phyloP scores from a whole-genome alignment of 2,113 vertebrate species.

The Antechinus stuartii region DNA sequence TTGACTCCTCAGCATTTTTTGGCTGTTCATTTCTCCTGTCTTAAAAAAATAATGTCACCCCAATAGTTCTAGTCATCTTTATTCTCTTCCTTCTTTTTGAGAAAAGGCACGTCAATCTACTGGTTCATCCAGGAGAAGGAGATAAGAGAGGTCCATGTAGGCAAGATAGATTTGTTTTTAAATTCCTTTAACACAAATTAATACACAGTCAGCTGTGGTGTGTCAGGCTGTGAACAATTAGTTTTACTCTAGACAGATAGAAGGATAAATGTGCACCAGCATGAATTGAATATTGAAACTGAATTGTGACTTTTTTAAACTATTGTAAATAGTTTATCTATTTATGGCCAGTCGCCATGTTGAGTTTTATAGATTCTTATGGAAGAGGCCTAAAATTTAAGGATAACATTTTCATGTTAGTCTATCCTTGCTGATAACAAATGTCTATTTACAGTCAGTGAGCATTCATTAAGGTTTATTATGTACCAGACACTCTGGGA shows the following conservation, averaged over 20 bases:
- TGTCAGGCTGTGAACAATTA: background rate
- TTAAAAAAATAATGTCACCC: background rate
- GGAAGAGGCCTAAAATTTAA: background rate
- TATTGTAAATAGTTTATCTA: background rate
- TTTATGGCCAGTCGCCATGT: background rate
- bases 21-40: background rate
- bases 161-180: background rate
- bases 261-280: constrained; percentile 17
- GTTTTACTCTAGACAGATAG: constrained; percentile 30
- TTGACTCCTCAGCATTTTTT: background rate
- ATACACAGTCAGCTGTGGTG: background rate
- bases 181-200: constrained; percentile 23
- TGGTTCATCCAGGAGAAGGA: background rate
- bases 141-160: background rate
- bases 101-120: background rate
- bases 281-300: background rate
- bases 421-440: background rate
- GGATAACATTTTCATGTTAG: background rate
- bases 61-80: constrained; percentile 25
- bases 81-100: constrained; percentile 7
- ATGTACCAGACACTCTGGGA: background rate
- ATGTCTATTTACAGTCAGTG: background rate
- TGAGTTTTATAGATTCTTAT: background rate
- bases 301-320: background rate
- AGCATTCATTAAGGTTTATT: background rate